Evolutionary conservation across 2,797 vertebrate genomes (phyloP), one percentile per base, ranked within the genome.

Genomic region (Enteromius argenteus): DNA sequence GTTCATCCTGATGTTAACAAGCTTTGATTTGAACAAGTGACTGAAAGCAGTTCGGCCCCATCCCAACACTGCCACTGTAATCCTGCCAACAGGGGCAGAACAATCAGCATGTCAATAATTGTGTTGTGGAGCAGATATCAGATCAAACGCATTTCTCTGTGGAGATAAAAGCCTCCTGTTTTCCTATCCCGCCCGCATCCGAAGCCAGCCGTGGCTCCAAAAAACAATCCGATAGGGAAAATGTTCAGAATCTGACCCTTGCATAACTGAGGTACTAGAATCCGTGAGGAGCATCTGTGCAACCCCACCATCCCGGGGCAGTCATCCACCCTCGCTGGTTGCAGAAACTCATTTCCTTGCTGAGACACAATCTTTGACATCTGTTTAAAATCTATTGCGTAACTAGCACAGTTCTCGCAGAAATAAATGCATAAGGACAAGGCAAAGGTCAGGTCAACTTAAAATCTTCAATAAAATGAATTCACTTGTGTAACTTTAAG

Each of bases 31-130:
- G 69, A 86, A 84, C 66, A 53, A 64, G 66, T 80, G 78, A 66
- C 60, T 71, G 71, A 84, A 79, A 71, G 71, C 37, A 67, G 56
- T 49, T 23, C 19, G 56, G 81, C 79, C 79, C 73, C 51, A 66
- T 86, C 81, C 73, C 72, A 71, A 66, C 58, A 37, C 74, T 39
- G 39, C 56, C 68, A 84, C 83, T 66, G 68, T 51, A 81, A 78
- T 81, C 84, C 62, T 66, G 79, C 74, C 80, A 81, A 69, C 46
- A 71, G 21, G 62, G 76, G 78, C 77, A 85, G 35, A 84, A 60
- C 83, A 82, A 58, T 86, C 84, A 88, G 60, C 83, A 56, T 76
- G 85, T 88, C 88, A 87, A 66, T 89, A 90, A 88, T 60, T 77
- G 60, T 58, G 77, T 76, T 89, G 88, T 85, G 85, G 58, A 82